Evolutionary conservation across 2,113 vertebrate genomes (phyloP), one percentile per base, ranked within the genome.

Genomic region (Puntigrus tetrazona): DNA sequence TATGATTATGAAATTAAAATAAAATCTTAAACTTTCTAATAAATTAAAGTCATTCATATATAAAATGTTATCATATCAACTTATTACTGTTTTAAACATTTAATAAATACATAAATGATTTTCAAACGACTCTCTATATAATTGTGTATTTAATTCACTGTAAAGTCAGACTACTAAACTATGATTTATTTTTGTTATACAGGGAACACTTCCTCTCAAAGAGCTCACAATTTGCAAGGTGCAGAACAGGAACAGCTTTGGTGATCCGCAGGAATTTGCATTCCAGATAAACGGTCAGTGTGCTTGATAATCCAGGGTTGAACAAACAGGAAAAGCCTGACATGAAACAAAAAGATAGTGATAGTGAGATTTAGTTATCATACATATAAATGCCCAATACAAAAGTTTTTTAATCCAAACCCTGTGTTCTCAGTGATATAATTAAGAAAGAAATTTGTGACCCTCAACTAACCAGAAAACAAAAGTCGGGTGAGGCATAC

Each of bases 191-290:
- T 77, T 27, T 57, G 63, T 74, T 50, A 88, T 78, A 7, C 91
- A 99, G 98, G 97, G 95, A 2, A 95, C 97, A 86, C 92, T 99
- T 83, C 97, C 98, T 0, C 82, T 99, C 63, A 94, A 94, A n/a
- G 97, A 98, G 82, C 91, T 99, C 87, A 92, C 86, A 0, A 92
- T 98, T 88, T 93, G 87, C 55, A 95, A 92, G 3, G 57, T 97
- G 0, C 92, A 94, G 11, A 88, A 88, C 0, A 94, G 94, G 87
- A 92, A 92, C 84, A 93, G 91, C 87, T 86, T 91, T 87, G 78
- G 86, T 5, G 92, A 92, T 84, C 93, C 87, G 20, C 89, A 94
- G 87, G 94, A 94, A 0, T 95, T 95, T 0, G 94, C 95, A 18
- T 97, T 99, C 92, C 95, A 94, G 92, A 95, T 99, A 70, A 95